Percentiles rank a stretch among this genome's conserved stretches.
phyloP scores from a whole-genome alignment of 2,797 vertebrate genomes.

The Enteromius viviparus region DNA sequence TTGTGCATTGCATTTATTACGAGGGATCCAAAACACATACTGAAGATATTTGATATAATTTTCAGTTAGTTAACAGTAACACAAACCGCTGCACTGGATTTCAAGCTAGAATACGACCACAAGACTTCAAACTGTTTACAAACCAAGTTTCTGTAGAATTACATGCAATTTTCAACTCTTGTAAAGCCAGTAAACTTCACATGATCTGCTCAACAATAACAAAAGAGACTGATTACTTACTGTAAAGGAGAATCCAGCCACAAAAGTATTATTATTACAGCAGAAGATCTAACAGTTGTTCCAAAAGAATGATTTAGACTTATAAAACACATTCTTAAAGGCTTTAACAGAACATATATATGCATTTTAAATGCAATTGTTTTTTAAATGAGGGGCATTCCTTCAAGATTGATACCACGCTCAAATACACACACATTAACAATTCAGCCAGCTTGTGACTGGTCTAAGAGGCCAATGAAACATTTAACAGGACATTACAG shows the following conservation, averaged over 20 bases:
- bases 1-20: neutral
- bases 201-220: neutral
- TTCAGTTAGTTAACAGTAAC: neutral
- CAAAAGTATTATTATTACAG: neutral
- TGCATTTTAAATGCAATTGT: neutral
- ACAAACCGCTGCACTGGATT: neutral
- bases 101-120: neutral
- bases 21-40: neutral
- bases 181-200: neutral
- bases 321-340: neutral
- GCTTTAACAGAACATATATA: neutral
- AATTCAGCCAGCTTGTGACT: neutral
- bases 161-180: neutral
- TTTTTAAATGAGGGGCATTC: neutral
- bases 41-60: neutral
- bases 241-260: neutral
- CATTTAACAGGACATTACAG: neutral
- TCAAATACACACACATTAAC: neutral
- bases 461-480: conserved; percentile 28
- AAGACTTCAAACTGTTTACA: neutral
- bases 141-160: neutral
- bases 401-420: neutral
- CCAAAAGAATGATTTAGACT: neutral
- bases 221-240: neutral
- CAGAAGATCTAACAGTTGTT: neutral